A percentile compares a stretch with the other conserved stretches of the same genome.
These are phyloP conservation scores for Girardia tigrina DNA, from an alignment of 2,888 invertebrate genomes.

Conservation along the genomic window DNA sequence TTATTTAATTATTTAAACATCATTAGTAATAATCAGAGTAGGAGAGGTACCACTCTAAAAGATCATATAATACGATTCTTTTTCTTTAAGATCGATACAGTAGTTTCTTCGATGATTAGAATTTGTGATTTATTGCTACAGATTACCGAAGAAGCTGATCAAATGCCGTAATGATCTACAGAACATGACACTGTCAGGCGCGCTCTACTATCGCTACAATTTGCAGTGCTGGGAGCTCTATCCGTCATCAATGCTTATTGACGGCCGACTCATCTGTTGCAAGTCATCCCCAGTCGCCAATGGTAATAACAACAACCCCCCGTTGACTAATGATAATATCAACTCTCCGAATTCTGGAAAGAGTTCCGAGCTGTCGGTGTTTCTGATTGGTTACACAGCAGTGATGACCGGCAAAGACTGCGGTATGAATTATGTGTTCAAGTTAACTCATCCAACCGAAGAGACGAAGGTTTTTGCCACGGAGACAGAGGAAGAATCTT, in stretches of 20 bases:
- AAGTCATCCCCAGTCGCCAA: not conserved
- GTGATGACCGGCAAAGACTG: slow-evolving; percentile 17
- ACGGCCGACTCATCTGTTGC: not conserved
- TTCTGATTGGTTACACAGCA: slow-evolving; percentile 29
- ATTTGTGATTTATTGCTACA: too few relatives aligned
- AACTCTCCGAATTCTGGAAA: not conserved
- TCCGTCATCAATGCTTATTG: slow-evolving; percentile 6
- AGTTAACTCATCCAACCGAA: slow-evolving; percentile 28
- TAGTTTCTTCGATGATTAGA: too few relatives aligned
- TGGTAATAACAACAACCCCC: not conserved
- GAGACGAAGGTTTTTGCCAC: slow-evolving; percentile 29
- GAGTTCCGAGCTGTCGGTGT: slow-evolving; percentile 25
- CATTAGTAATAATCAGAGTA: too few relatives aligned
- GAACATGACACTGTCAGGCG: not conserved
- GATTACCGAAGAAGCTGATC: not conserved
- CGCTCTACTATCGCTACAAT: not conserved
- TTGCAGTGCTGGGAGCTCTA: slow-evolving; percentile 3
- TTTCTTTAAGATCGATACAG: too few relatives aligned
- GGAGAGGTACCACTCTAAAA: too few relatives aligned
- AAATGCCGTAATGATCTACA: not conserved
- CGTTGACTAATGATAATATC: not conserved
- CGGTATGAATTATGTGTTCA: slow-evolving; percentile 27
- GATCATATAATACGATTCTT: too few relatives aligned
- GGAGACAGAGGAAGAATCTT: slow-evolving; percentile 26
- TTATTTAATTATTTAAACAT: too few relatives aligned